phyloP scores from a whole-genome alignment of 2,888 invertebrate species.

The Portevinia maculata region DNA sequence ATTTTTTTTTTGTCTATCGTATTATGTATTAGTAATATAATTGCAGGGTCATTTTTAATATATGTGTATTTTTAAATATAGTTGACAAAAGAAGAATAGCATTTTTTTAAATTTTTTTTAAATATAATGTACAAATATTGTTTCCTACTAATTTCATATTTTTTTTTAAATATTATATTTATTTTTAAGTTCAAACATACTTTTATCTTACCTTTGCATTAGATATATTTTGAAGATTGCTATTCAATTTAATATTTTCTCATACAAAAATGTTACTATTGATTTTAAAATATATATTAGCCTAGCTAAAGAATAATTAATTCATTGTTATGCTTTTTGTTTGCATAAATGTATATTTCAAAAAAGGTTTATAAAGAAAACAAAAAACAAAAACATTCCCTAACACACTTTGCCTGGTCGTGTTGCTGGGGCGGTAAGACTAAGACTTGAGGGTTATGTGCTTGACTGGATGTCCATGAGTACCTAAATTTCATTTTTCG shows the following conservation, averaged over 20 bases:
- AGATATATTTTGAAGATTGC: slow-evolving; percentile 37
- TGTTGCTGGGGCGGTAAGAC: slow-evolving; percentile 20
- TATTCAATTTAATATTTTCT: slow-evolving; percentile 3
- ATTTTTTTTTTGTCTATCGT: slow-evolving; percentile 24
- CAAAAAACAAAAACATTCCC: slow-evolving; percentile 12
- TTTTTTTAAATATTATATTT: slow-evolving; percentile 5
- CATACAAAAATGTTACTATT: slow-evolving; percentile 41
- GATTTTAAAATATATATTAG: slow-evolving; percentile 19
- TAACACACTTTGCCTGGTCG: slow-evolving; percentile 17
- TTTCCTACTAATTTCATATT: slow-evolving; percentile 10
- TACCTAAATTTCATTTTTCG: no score
- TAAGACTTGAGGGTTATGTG: no score
- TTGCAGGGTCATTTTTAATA: slow-evolving; percentile 30
- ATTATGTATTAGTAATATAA: slow-evolving; percentile 28
- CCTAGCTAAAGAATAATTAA: slow-evolving; percentile 24
- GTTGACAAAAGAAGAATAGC: slow-evolving; percentile 37
- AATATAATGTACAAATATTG: slow-evolving; percentile 51
- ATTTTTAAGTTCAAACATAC: slow-evolving; percentile 27
- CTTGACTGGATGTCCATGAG: no score
- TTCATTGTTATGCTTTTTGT: not conserved
- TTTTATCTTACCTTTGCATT: slow-evolving; percentile 55
- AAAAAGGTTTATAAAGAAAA: slow-evolving; percentile 4
- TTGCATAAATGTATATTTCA: not conserved
- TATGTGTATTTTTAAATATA: slow-evolving; percentile 34
- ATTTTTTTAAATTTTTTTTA: not conserved